These are phyloP conservation scores for Dryobota labecula DNA, from an alignment of 2,888 invertebrate species.

Conservation along the genomic window DNA sequence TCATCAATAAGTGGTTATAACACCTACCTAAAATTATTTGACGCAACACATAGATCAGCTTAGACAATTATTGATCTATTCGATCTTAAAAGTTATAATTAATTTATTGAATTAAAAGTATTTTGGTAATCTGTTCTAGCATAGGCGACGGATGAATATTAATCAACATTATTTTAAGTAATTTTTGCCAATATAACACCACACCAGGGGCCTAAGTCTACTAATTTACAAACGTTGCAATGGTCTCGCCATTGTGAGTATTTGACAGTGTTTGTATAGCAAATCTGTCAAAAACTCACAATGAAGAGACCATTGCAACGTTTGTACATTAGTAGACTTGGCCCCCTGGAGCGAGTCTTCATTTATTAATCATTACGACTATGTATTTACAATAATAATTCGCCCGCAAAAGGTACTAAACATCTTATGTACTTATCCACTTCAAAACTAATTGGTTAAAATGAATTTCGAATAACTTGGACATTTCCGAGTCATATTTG, in stretches of 20 bases:
- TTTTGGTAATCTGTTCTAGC: slow-evolving; percentile 13
- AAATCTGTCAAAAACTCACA: no score
- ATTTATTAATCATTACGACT: slow-evolving; percentile 34
- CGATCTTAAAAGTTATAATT: neutral
- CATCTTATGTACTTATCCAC: slow-evolving; percentile 2
- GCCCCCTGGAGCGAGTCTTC: slow-evolving; percentile 74
- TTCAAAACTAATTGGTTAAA: neutral
- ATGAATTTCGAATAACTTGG: neutral
- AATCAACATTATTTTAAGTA: slow-evolving; percentile 31
- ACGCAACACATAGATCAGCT: neutral
- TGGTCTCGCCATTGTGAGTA: no score
- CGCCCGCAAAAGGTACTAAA: neutral
- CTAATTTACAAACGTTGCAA: no score
- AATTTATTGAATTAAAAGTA: neutral
- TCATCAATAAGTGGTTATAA: neutral
- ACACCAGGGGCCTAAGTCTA: no score
- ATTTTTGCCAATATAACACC: slow-evolving; percentile 80
- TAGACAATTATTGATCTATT: neutral
- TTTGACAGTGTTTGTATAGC: no score
- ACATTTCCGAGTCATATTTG: neutral
- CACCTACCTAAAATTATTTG: neutral
- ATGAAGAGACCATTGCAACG: no score
- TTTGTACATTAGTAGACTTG: no score
- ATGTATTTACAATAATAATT: slow-evolving; percentile 14
- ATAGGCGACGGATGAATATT: slow-evolving; percentile 66